Evolutionary conservation across 2,888 invertebrate genomes (phyloP), one percentile per base, ranked within the genome.

Genomic region (Drosophila atripex): DNA sequence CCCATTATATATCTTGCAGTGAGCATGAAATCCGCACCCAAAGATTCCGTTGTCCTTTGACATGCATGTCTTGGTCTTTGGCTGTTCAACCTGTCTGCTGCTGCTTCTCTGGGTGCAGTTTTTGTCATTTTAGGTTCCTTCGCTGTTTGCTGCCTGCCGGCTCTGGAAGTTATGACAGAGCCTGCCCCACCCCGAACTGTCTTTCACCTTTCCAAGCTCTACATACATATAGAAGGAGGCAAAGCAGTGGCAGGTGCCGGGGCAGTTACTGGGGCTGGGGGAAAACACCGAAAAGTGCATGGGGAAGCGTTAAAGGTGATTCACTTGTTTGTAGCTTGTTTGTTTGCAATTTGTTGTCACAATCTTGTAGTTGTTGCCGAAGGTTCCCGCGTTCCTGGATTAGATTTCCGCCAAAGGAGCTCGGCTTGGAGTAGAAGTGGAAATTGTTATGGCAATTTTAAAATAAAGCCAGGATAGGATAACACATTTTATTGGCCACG

Each of bases 301-400:
- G 66, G 69, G 86, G 76, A 82, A 79, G 86, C 78, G 71, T 79
- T 86, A 86, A 88, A 86, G 84, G 88, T 84, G 86, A 87, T 86
- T 88, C 83, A 75, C 78, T 84, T 88, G 75, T 80, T 87, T 83
- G 82, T 86, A 76, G 69, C 87, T 80, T 80, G 88, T 87, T 86
- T 84, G 88, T 73, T 86, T 78, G 84, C 88, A 86, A 88, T 84
- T 84, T 88, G 84, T 86, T 84, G 83, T 71, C 79, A 88, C 83
- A 82, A 82, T 83, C 77, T 74, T 56, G 50, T 53, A 52, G 39
- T 49, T 30, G 23, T 51, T 66, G 63, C 35, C 30, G 39, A 30
- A 16, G 8, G 57, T 57, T 66, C 61, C 47, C 56, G 66, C 52
- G 69, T 58, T 60, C 60, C 53, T 30, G 32, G 53, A 56, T 56